Evolutionary conservation across 2,888 invertebrate genomes (phyloP).

Genomic region (Platycheirus rosarum): DNA sequence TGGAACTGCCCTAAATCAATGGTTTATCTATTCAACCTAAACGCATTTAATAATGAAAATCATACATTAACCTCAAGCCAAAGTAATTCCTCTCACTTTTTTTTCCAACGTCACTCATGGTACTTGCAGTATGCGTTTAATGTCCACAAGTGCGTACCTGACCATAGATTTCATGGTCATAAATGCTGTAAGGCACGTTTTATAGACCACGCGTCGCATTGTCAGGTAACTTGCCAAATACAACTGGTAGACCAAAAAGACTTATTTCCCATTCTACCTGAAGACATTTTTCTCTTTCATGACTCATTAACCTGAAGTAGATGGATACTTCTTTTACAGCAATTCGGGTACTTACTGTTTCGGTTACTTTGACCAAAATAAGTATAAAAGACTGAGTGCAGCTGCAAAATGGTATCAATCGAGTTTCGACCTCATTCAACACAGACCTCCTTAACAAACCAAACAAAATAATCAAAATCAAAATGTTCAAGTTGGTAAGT

Average conservation of each 20-base stretch:
- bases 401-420: constrained; percentile 54
- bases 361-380: constrained; percentile 10
- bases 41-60: constrained; percentile 5
- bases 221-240: neutral
- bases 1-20: neutral
- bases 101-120: neutral
- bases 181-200: constrained; percentile 38
- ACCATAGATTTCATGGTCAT: constrained; percentile 50
- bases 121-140: constrained; percentile 50
- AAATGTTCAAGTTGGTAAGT: constrained; percentile 83
- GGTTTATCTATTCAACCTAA: neutral
- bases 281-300: constrained; percentile 11
- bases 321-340: neutral
- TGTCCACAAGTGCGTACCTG: constrained; percentile 40
- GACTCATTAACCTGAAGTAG: constrained; percentile 49
- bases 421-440: constrained; percentile 76
- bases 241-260: constrained; percentile 2
- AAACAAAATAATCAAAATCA: constrained; percentile 71
- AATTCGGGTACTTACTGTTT: neutral
- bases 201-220: constrained; percentile 8
- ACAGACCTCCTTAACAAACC: constrained; percentile 77
- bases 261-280: constrained; percentile 21
- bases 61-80: constrained; percentile 2
- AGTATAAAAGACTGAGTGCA: constrained; percentile 53
- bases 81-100: neutral